These are phyloP conservation scores for Phoxinus dragarum DNA, from an alignment of 2,797 vertebrate species.

Conservation along the genomic window DNA sequence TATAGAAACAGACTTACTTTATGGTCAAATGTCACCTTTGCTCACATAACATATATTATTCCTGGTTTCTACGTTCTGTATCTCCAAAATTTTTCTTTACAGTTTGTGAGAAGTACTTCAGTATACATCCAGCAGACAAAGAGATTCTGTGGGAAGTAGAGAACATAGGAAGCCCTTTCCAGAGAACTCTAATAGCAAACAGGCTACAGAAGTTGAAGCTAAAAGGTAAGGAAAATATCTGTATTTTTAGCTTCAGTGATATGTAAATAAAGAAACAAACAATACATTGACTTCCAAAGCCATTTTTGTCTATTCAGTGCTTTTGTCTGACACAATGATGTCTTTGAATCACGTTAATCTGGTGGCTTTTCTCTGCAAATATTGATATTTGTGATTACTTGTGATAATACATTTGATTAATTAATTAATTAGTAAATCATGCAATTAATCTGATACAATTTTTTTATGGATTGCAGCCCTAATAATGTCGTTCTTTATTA, in stretches of 20 bases:
- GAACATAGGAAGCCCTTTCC: constrained; percentile 78
- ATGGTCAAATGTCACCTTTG: background rate
- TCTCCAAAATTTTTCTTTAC: constrained; percentile 47
- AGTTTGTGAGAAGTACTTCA: constrained; percentile 87
- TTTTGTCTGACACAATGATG: background rate
- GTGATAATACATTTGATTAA: background rate
- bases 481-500: constrained; percentile 36
- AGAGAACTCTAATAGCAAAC: constrained; percentile 77
- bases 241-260: background rate
- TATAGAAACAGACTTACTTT: constrained; percentile 62
- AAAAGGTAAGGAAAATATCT: constrained; percentile 69
- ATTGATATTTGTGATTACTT: background rate
- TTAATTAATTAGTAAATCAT: background rate
- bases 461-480: background rate
- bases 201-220: constrained; percentile 72
- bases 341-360: background rate
- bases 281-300: background rate
- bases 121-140: constrained; percentile 79
- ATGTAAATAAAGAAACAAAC: background rate
- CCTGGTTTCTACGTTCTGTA: background rate
- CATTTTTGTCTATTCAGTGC: background rate
- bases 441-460: background rate
- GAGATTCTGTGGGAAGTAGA: constrained; percentile 87
- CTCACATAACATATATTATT: background rate
- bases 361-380: background rate